Evolutionary conservation across 2,797 vertebrate species (phyloP).

Genomic region (Crypturellus tataupa): DNA sequence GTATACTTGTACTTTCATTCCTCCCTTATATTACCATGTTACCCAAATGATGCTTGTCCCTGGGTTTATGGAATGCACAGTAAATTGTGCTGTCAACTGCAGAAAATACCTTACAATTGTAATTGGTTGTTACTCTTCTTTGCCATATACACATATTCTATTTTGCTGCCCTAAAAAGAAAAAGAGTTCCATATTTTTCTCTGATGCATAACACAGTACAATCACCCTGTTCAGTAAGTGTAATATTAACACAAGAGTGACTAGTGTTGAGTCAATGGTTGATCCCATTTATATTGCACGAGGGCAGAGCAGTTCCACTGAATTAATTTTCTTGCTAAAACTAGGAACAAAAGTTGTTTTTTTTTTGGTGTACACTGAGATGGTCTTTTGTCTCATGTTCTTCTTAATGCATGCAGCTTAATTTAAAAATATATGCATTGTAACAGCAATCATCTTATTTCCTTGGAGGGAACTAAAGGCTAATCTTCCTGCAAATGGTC

Average conservation of each 20-base stretch:
- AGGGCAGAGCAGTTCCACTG: background rate
- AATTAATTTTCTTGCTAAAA: background rate
- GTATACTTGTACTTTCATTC: background rate
- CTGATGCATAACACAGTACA: background rate
- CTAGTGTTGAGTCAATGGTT: background rate
- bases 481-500: conserved; percentile 16
- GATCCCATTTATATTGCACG: background rate
- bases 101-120: background rate
- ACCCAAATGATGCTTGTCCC: background rate
- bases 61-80: background rate
- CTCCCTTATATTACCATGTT: background rate
- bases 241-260: background rate
- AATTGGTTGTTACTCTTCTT: background rate
- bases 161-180: background rate
- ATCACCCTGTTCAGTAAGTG: background rate
- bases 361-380: background rate
- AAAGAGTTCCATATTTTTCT: background rate
- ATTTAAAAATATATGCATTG: background rate
- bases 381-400: background rate
- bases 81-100: background rate
- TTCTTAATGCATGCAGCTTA: background rate
- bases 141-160: background rate
- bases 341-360: background rate
- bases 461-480: background rate
- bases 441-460: background rate